Conservation (phyloP, 2,797 vertebrate genomes). For the Synaphobranchus kaupii region DNA sequence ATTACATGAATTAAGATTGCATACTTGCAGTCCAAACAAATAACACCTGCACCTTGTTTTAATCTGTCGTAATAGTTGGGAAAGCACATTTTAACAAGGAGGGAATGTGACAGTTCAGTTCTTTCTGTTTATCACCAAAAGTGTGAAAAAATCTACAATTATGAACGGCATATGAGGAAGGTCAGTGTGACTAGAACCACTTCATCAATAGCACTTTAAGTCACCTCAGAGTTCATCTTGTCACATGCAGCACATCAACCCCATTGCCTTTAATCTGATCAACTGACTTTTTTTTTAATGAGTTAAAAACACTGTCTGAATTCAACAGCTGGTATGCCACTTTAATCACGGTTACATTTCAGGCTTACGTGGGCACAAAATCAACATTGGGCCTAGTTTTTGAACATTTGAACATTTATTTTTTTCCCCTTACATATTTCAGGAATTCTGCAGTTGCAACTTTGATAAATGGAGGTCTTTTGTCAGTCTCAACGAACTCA, state of each 20-base stretch:
- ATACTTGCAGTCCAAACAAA: background rate
- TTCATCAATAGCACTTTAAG: background rate
- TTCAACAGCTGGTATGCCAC: background rate
- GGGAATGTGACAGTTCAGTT: background rate
- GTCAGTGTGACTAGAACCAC: background rate
- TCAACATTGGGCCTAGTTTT: too few relatives aligned
- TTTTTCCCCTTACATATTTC: background rate
- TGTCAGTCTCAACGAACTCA: background rate
- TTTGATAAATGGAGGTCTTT: background rate
- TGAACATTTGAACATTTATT: too few relatives aligned
- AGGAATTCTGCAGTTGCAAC: background rate
- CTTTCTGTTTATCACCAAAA: background rate
- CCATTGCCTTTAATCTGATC: background rate
- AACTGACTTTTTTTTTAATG: background rate
- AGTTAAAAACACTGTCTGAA: background rate
- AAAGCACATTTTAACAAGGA: background rate
- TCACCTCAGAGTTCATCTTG: background rate
- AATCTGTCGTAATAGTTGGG: background rate
- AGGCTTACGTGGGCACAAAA: too few relatives aligned
- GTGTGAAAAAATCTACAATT: background rate
- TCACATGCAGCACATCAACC: background rate
- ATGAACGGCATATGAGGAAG: background rate
- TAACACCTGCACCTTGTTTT: background rate
- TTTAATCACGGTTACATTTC: background rate
- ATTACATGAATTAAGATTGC: background rate